Evolutionary conservation across 2,113 vertebrate species (phyloP).

Genomic region (Seriola rivoliana): DNA sequence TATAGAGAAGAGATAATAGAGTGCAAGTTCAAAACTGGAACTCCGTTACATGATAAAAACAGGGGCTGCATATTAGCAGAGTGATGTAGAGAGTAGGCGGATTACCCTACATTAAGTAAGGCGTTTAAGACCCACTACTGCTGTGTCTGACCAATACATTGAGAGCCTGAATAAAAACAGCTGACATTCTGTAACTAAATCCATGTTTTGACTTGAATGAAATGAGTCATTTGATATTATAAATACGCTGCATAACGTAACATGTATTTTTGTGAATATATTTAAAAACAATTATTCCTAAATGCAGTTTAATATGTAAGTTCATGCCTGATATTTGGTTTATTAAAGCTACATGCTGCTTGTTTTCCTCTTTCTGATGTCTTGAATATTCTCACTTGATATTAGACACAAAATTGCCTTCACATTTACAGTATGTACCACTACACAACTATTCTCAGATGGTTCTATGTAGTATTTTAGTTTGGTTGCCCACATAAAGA

Average conservation of each 20-base stretch:
- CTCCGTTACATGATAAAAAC: conserved; percentile 16
- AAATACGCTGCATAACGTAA: background rate
- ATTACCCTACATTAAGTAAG: background rate
- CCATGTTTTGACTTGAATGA: no score
- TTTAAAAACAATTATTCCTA: background rate
- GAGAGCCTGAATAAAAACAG: background rate
- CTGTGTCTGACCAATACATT: background rate
- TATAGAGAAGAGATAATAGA: conserved; percentile 4
- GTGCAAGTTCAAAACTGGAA: conserved; percentile 20
- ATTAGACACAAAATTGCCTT: conserved; percentile 10
- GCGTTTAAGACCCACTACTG: background rate
- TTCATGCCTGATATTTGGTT: background rate
- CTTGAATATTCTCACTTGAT: background rate
- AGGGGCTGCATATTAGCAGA: conserved; percentile 19
- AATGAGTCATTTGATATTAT: background rate
- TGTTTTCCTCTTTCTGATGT: background rate
- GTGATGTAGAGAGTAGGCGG: background rate
- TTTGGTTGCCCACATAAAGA: conserved; percentile 28
- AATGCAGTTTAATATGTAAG: background rate
- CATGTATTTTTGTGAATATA: background rate
- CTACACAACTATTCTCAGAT: background rate
- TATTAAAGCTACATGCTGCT: background rate
- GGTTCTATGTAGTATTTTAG: conserved; percentile 41
- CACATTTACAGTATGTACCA: background rate
- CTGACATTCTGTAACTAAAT: background rate